Conservation (phyloP, 2,113 vertebrate species). For the Festucalex cinctus region DNA sequence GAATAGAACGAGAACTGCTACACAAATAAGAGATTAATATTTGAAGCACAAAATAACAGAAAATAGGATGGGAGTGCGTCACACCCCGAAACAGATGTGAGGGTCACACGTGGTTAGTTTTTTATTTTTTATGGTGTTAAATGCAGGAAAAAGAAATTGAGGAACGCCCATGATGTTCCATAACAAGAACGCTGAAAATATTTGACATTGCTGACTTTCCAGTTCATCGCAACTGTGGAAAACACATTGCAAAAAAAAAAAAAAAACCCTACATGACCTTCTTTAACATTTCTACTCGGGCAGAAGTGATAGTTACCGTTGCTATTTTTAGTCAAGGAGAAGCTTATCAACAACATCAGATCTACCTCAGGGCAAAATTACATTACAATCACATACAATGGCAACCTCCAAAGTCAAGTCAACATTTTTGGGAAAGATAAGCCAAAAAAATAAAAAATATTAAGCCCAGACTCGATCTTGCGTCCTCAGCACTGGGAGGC, state of each 20-base stretch:
- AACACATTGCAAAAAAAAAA: not conserved
- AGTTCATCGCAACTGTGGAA: not conserved
- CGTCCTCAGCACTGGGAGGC: no score
- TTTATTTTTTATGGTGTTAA: slow-evolving; percentile 26
- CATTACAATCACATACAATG: not conserved
- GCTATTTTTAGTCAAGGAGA: slow-evolving; percentile 44
- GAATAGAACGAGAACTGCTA: slow-evolving; percentile 15
- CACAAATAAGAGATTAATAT: slow-evolving; percentile 54
- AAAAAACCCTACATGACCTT: not conserved
- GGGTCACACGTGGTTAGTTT: slow-evolving; percentile 1
- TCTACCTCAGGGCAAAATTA: slow-evolving; percentile 7
- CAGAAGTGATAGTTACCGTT: slow-evolving; percentile 30
- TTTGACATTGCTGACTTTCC: not conserved
- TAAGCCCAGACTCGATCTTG: no score
- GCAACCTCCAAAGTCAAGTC: not conserved
- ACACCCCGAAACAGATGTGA: slow-evolving; percentile 61
- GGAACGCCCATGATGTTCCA: slow-evolving; percentile 47
- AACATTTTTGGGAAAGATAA: not conserved
- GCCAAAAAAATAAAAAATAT: not conserved
- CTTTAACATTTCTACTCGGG: slow-evolving; percentile 4
- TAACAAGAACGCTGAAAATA: slow-evolving; percentile 35
- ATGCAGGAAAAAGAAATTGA: slow-evolving; percentile 3
- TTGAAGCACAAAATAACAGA: slow-evolving; percentile 36
- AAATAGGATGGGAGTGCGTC: slow-evolving; percentile 33
- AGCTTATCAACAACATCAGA: not conserved